Evolutionary conservation across 2,113 vertebrate genomes (phyloP).

Genomic region (Apodemus speciosus): DNA sequence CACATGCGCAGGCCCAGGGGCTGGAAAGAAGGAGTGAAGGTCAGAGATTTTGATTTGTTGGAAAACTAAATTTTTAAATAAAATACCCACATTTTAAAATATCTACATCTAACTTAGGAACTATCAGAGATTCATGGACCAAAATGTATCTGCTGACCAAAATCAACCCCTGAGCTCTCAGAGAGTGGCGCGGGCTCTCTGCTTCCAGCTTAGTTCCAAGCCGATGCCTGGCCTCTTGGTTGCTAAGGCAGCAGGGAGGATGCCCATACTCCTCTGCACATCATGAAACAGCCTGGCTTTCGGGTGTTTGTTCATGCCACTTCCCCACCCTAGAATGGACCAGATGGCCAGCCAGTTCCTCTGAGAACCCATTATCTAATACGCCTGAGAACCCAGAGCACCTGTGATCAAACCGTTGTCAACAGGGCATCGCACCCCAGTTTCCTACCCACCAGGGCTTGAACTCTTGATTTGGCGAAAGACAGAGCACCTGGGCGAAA

Average conservation of each 20-base stretch:
- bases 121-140: background rate
- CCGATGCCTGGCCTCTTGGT: background rate
- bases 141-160: background rate
- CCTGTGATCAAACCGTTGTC: no score
- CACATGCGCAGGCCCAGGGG: background rate
- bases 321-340: background rate
- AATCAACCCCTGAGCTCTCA: background rate
- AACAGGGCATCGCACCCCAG: background rate
- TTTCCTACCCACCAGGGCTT: background rate
- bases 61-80: constrained; percentile 15
- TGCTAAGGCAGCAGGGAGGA: background rate
- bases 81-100: constrained; percentile 2
- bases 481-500: background rate
- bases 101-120: background rate
- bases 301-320: background rate
- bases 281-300: background rate
- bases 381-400: background rate
- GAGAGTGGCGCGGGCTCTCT: background rate
- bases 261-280: background rate
- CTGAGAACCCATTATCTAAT: background rate
- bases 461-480: background rate
- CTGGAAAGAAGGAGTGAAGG: background rate
- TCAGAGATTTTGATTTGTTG: background rate
- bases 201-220: background rate
- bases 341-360: background rate